Conservation (phyloP, 2,888 invertebrate species). For the Netelia melanura region DNA sequence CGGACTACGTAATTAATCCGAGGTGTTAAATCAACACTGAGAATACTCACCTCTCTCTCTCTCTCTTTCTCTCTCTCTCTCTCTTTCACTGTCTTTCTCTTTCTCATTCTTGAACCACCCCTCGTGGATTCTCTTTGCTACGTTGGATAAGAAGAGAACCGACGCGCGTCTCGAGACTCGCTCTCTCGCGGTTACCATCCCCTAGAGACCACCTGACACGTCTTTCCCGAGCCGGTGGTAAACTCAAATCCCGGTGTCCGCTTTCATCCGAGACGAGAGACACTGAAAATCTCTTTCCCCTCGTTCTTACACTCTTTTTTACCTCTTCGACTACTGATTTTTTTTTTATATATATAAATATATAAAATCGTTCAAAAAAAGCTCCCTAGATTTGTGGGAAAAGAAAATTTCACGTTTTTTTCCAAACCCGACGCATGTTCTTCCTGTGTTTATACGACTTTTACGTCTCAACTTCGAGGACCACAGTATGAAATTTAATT, state of each 20-base stretch:
- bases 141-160: conserved; percentile 35
- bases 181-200: conserved; percentile 75
- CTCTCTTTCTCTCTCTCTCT: conserved; percentile 21
- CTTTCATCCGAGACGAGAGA: not conserved
- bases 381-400: not conserved
- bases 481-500: conserved; percentile 73
- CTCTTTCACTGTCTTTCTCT: conserved; percentile 34
- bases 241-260: conserved; percentile 58
- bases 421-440: conserved; percentile 19
- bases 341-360: not conserved
- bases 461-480: conserved; percentile 1
- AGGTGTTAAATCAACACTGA: conserved; percentile 82
- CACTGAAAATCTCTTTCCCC: not conserved
- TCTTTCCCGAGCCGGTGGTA: conserved; percentile 62
- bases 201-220: conserved; percentile 74
- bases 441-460: conserved; percentile 43
- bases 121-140: conserved; percentile 8
- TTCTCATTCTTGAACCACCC: conserved; percentile 14
- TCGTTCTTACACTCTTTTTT: not conserved
- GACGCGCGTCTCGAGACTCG: conserved; percentile 74
- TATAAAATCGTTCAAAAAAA: not conserved
- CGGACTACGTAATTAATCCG: conserved; percentile 81
- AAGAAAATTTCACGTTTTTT: not conserved
- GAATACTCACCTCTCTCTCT: conserved; percentile 74
- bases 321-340: not conserved